Evolutionary conservation across 2,797 vertebrate genomes (phyloP), one percentile per base, ranked within the genome.

Genomic region (Eidolon dupreanum): DNA sequence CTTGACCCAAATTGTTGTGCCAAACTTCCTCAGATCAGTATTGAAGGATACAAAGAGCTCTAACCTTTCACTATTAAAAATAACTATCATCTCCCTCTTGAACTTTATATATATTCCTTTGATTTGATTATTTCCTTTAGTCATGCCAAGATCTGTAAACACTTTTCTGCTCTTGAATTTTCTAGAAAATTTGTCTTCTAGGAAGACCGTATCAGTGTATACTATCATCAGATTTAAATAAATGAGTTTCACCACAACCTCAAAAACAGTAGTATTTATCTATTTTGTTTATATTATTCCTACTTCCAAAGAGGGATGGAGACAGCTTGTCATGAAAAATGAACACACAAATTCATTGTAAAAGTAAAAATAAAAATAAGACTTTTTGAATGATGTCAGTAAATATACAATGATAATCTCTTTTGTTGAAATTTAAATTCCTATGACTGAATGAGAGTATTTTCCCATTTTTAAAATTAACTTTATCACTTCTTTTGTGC

Each of bases 181-280:
- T 93, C 75, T 73, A 41, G 43, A 90, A 79, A 83, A 33, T 33
- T 41, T 49, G 1, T 49, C 88, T 93, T 83, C 24, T 7, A 19
- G 33, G 28, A 90, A 66, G 36, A 57, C 70, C 71, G 1, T 83
- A 38, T 93, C 59, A 63, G 6, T 68, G 12, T 78, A 28, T 17
- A 89, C 7, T 77, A 9, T 94, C 38, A 61, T 84, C 19, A 41
- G 20, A 24, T 74, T 49, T 90, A 92, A 95, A 93, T 66, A 91
- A 43, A 11, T 65, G 51, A 57, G 6, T 92, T 95, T 96, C 59
- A 73, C 7, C 55, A 77, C 0, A 38, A 31, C 22, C 31, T 93
- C 46, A 96, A 71, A 90, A 89, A 53, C 17, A 85, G 22, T 84
- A 68, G 11, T 53, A 92, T 92, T 91, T 46, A 83, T 71, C 20